Evolutionary conservation across 1,140 invertebrate species (phyloP), one percentile per base, ranked within the genome.

Genomic region (Drosophila pruinosa): DNA sequence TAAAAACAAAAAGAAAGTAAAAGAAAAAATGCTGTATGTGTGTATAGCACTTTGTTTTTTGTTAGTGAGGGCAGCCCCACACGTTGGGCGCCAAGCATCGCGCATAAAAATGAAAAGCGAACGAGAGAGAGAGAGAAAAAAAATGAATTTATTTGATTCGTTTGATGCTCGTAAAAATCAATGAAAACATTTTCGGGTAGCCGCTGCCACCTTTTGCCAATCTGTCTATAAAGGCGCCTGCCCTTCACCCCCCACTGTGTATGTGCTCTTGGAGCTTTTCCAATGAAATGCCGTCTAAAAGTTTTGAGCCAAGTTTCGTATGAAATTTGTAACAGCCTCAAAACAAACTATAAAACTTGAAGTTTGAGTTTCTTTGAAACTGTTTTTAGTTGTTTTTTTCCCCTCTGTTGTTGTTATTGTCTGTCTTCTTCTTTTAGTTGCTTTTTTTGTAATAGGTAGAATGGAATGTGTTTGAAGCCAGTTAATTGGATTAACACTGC

Each of bases 121-220:
- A n/a, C 34, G 21, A 7, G 5, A 14, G n/a, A 36, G 12, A 31
- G n/a, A 43, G 48, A 54, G 22, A 47, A 31, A 31, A 31, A 45
- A 54, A 75, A 74, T 62, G 80, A 85, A 83, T 85, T 85, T 85
- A 85, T 80, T 86, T 73, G 78, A 76, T 80, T 80, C 62, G 72
- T 71, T 85, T 85, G 57, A 65, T 86, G 81, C 76, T 80, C 81
- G 80, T 85, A 85, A 85, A 86, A 86, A 85, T 85, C 80, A 86
- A 85, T 85, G 80, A 85, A 85, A 80, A 85, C 76, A 86, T 67
- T 67, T 72, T 72, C 38, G 39, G 36, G 54, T 53, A 41, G 62
- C 62, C 62, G 34, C 48, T 26, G 68, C 58, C 67, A 70, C 59
- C 67, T 70, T 52, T 54, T 71, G 61, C 52, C 45, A 71, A 71